Percentiles rank a stretch among this genome's conserved stretches.
These are phyloP conservation scores for Pristionchus arcanus DNA, from an alignment of 2,888 invertebrate genomes.

Conservation along the genomic window DNA sequence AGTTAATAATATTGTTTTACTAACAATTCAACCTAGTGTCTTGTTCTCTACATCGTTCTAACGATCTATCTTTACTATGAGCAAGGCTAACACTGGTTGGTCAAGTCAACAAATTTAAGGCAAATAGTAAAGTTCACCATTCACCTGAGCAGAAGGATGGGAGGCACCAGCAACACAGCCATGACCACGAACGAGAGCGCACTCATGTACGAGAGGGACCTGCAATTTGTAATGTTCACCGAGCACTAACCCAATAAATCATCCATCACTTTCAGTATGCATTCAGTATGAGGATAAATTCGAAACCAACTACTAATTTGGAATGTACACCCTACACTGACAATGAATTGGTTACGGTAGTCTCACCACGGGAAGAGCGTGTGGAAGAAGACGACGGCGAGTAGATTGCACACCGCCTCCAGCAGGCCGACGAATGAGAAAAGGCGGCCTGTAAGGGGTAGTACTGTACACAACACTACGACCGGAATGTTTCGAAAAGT, in stretches of 20 bases:
- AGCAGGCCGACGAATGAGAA: slow-evolving; percentile 60
- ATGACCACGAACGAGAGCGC: slow-evolving; percentile 49
- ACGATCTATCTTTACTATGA: not conserved
- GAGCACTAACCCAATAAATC: not conserved
- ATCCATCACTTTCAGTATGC: too few relatives aligned
- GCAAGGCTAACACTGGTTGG: not conserved
- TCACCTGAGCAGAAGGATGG: slow-evolving; percentile 14
- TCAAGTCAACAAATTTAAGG: not conserved
- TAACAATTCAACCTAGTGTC: not conserved
- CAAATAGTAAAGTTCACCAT: not conserved
- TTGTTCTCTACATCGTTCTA: not conserved
- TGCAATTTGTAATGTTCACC: slow-evolving; percentile 1
- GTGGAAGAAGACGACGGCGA: slow-evolving; percentile 59
- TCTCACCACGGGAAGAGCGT: slow-evolving; percentile 59
- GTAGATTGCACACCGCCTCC: slow-evolving; percentile 59
- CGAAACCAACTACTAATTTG: not conserved
- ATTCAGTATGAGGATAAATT: not conserved
- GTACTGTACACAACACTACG: not conserved
- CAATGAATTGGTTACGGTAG: not conserved
- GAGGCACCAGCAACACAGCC: slow-evolving; percentile 52
- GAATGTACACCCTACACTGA: too few relatives aligned
- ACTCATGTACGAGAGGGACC: slow-evolving; percentile 46
- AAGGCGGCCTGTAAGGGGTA: slow-evolving; percentile 55
- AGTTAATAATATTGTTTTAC: not conserved
- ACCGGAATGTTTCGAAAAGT: too few relatives aligned